Conservation (phyloP, 2,113 vertebrate species). For the Recurvirostra avosetta region DNA sequence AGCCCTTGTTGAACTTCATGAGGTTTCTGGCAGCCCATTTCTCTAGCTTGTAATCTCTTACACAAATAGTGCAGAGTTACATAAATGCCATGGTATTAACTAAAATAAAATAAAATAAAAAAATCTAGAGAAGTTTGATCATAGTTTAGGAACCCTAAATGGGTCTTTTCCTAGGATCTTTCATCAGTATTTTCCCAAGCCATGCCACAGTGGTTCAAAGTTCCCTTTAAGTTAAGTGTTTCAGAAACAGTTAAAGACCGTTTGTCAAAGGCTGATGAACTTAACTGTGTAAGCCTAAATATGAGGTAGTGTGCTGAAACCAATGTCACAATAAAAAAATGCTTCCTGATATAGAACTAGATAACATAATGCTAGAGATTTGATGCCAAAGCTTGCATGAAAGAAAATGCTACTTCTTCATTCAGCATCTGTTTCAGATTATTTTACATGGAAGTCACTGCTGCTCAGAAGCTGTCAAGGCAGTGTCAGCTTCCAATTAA, state of each 20-base stretch:
- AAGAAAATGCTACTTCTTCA: conserved; percentile 4
- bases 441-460: conserved; percentile 48
- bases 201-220: neutral
- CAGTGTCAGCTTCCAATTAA: conserved; percentile 50
- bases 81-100: neutral
- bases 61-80: neutral
- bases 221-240: neutral
- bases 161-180: neutral
- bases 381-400: neutral
- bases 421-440: conserved; percentile 45
- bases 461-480: conserved; percentile 38
- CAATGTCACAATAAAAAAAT: neutral
- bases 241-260: neutral
- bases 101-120: neutral
- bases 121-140: neutral
- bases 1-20: neutral
- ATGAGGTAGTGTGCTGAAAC: neutral
- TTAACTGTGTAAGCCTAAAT: neutral
- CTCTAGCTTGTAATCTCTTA: neutral
- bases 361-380: conserved; percentile 8
- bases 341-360: neutral
- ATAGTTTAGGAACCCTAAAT: neutral
- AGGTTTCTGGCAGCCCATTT: neutral
- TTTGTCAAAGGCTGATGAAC: neutral
- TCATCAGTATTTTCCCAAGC: neutral